Percentiles rank a stretch among this genome's conserved stretches.
Evolutionary conservation across 1,140 invertebrate species (phyloP).

Genomic region (Goniozus legneri): DNA sequence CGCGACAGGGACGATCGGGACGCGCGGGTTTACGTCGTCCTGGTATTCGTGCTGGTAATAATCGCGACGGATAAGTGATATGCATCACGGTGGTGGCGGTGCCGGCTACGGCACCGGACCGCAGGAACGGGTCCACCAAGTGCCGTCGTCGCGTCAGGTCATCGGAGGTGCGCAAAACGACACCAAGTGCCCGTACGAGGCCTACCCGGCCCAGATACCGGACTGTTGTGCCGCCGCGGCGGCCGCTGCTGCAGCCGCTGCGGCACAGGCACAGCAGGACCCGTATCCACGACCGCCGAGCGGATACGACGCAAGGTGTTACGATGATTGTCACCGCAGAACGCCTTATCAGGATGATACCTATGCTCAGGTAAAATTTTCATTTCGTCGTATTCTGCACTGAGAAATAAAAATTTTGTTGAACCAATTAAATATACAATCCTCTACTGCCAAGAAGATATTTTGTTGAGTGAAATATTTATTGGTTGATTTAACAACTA

Average conservation of each 20-base stretch:
- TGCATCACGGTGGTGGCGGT: slow-evolving; percentile 8
- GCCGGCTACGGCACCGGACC: slow-evolving; percentile 40
- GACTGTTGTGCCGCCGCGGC: slow-evolving; percentile 48
- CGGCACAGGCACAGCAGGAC: slow-evolving; percentile 40
- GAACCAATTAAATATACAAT: too few species aligned
- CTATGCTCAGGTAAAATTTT: slow-evolving; percentile 41
- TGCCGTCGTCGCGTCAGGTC: slow-evolving; percentile 13
- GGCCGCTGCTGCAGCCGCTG: slow-evolving; percentile 28
- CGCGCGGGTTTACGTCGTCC: too few species aligned
- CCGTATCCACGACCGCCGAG: slow-evolving; percentile 47
- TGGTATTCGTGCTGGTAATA: too few species aligned
- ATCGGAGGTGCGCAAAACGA: slow-evolving; percentile 22
- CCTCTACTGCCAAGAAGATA: too few species aligned
- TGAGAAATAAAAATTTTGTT: too few species aligned
- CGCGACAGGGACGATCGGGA: slow-evolving; percentile 19
- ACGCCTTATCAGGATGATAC: slow-evolving; percentile 47
- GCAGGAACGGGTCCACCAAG: slow-evolving; percentile 50
- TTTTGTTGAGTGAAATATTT: too few species aligned
- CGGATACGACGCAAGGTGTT: slow-evolving; percentile 46
- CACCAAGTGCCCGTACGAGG: slow-evolving; percentile 48
- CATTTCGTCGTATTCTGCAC: not conserved
- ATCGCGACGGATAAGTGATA: too few species aligned
- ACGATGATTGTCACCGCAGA: slow-evolving; percentile 48
- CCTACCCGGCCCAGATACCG: slow-evolving; percentile 47
- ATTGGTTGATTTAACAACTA: too few species aligned